Base-by-base conservation (phyloP, 1,140 invertebrate species). In the Pomacea maculata region DNA sequence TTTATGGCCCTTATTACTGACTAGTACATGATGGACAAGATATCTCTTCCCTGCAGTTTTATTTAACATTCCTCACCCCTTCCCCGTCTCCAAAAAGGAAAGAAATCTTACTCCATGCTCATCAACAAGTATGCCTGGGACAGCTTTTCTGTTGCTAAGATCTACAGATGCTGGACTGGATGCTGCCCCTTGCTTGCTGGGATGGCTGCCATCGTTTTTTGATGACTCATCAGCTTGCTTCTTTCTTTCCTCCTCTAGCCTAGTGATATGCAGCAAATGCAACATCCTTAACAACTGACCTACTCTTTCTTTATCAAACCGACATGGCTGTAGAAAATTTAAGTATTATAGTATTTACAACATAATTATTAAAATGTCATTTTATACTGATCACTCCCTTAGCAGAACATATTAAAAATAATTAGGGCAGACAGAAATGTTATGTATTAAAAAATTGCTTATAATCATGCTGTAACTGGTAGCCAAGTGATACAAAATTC, bases 111-210 rank as follows among this genome's bases (percentile, higher is more conserved):
- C 77, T 75, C 34, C 61, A 25, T 67, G 65, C 63, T 78, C 74
- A 25, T 78, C 77, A 34, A 78, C 55, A 15, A 52, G 77, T 9
- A 65, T 78, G 15, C 77, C 77, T 15, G 77, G 77, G 6, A 78
- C 77, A n/a, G 77, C 77, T 21, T 78, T 78, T 19, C 12, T 57
- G 73, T 75, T 57, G 17, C 55, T 61, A 1, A 61, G 34, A 4
- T 15, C 45, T 12, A 57, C 67, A 34, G 70, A 64, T 14, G 64
- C 77, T n/a, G 67, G 67, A 45, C 34, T 45, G 34, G 34, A 45
- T 45, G 34, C 34, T 45, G 34, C 34, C 6, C 34, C 65, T 78
- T 67, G 21, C 67, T 17, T 65, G 14, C 52, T 25, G 45, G 75
- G n/a, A 11, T 64, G 21, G 21, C 14, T 15, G 17, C 55, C 25